Conservation (phyloP, 1,140 invertebrate genomes). For the Lepidurus packardi region DNA sequence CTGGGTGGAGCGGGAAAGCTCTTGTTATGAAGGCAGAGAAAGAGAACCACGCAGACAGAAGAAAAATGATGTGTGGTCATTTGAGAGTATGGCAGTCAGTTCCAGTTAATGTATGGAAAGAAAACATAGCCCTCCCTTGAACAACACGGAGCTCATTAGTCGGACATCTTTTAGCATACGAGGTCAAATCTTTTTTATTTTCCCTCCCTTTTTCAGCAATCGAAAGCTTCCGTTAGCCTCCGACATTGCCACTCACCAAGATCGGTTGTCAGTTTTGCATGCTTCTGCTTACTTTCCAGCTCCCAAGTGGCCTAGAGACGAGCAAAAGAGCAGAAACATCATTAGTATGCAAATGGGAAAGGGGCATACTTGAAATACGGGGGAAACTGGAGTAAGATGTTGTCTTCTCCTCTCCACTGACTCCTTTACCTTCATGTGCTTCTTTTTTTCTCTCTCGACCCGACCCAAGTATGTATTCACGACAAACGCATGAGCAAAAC, state of each 20-base stretch:
- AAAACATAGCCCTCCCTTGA: constrained; percentile 21
- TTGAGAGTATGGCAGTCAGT: constrained; percentile 14
- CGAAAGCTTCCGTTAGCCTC: too few species aligned
- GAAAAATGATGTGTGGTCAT: background rate
- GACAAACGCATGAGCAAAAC: background rate
- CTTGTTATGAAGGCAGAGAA: background rate
- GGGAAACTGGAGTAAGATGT: background rate
- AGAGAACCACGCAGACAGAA: background rate
- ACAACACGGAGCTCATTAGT: constrained; percentile 8
- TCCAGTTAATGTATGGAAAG: background rate
- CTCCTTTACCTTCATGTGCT: background rate
- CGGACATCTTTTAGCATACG: constrained; percentile 1
- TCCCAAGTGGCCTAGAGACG: too few species aligned
- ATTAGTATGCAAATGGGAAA: too few species aligned
- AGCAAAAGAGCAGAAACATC: too few species aligned
- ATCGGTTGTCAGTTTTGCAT: too few species aligned
- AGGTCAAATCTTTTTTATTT: background rate
- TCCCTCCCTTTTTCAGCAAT: too few species aligned
- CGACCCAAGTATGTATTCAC: background rate
- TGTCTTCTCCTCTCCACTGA: background rate
- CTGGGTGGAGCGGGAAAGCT: constrained; percentile 8
- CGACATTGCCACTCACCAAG: too few species aligned
- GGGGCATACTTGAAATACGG: too few species aligned
- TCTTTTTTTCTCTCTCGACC: background rate
- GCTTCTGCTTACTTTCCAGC: too few species aligned